Conservation (phyloP, 2,888 invertebrate species). For the Peribatodes rhomboidaria region DNA sequence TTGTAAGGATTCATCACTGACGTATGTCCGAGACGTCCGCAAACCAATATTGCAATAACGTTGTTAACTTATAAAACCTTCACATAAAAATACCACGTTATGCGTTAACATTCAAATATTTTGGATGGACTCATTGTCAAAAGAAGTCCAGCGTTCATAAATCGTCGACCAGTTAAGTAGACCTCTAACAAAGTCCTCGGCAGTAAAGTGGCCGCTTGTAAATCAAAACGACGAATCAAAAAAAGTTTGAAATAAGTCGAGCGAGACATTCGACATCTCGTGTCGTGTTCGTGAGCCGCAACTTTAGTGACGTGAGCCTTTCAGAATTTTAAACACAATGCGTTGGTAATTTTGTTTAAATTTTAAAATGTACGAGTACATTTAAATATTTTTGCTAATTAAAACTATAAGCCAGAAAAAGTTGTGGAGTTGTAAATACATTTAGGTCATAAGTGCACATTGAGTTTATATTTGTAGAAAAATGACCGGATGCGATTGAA, state of each 20-base stretch:
- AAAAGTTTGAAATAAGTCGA: slow-evolving; percentile 73
- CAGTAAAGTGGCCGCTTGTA: slow-evolving; percentile 82
- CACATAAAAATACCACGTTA: slow-evolving; percentile 66
- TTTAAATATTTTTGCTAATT: not conserved
- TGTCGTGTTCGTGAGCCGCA: slow-evolving; percentile 62
- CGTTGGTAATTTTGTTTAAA: no score
- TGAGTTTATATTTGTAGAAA: no score
- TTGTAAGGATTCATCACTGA: slow-evolving; percentile 39
- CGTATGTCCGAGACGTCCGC: slow-evolving; percentile 51
- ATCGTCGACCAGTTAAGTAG: slow-evolving; percentile 80
- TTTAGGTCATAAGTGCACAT: no score
- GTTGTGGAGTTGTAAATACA: not conserved
- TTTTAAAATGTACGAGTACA: no score
- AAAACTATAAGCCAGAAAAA: not conserved
- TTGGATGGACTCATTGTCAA: slow-evolving; percentile 75
- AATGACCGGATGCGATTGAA: no score
- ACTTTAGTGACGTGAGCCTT: slow-evolving; percentile 62
- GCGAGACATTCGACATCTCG: slow-evolving; percentile 68
- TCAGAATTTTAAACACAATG: not conserved
- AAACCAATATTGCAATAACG: slow-evolving; percentile 63
- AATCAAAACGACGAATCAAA: slow-evolving; percentile 83
- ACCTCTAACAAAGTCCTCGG: slow-evolving; percentile 81
- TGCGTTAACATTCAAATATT: slow-evolving; percentile 78
- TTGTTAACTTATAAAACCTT: slow-evolving; percentile 51
- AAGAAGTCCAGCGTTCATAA: slow-evolving; percentile 73